phyloP scores from a whole-genome alignment of 2,888 invertebrate species.

The Hyposoter dolosus region DNA sequence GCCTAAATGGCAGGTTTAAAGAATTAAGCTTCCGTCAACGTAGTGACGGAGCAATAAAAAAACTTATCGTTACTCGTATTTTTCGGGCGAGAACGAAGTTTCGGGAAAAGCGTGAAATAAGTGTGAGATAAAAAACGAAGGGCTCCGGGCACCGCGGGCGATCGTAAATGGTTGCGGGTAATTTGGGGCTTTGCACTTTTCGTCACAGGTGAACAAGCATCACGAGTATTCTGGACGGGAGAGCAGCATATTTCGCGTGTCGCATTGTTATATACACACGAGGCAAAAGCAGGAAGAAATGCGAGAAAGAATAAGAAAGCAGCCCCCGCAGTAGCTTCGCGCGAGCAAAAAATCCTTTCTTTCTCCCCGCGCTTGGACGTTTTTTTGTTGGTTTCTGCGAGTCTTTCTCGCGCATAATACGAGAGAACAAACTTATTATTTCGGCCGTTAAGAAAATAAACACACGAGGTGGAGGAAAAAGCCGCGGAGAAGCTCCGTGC shows the following conservation, averaged over 20 bases:
- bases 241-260: constrained; percentile 59
- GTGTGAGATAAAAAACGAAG: constrained; percentile 11
- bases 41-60: not conserved
- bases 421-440: constrained; percentile 78
- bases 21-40: not conserved
- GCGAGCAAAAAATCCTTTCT: constrained; percentile 26
- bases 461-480: constrained; percentile 59
- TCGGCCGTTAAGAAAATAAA: constrained; percentile 81
- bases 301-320: constrained; percentile 19
- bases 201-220: constrained; percentile 65
- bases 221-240: constrained; percentile 1
- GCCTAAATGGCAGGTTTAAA: not conserved
- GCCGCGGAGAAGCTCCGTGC: constrained; percentile 37
- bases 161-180: constrained; percentile 11
- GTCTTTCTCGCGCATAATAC: constrained; percentile 28
- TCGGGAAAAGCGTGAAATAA: constrained; percentile 41
- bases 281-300: not conserved
- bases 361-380: not conserved
- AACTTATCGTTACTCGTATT: constrained; percentile 3
- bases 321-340: constrained; percentile 51
- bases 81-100: not conserved
- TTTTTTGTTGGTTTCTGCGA: not conserved
- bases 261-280: constrained; percentile 35
- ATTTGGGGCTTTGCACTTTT: constrained; percentile 58
- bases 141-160: not conserved